Percentiles rank a stretch among this genome's conserved stretches.
Evolutionary conservation across 2,797 vertebrate species (phyloP).

Genomic region (Aulostomus chinensis): DNA sequence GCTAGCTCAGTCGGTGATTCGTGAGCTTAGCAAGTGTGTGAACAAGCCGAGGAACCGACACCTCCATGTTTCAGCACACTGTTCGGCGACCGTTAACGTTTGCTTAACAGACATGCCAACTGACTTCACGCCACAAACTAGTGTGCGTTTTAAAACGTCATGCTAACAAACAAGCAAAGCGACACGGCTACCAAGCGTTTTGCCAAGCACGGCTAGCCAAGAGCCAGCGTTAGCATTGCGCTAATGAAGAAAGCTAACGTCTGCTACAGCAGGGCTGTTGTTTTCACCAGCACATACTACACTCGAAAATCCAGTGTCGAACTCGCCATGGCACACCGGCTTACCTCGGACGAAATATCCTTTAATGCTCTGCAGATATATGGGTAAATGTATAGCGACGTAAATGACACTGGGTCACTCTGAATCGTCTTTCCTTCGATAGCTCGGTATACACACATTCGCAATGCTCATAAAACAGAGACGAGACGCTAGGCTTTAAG

Average conservation of each 20-base stretch:
- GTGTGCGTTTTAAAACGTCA: background rate
- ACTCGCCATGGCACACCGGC: slow-evolving; percentile 23
- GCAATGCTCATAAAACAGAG: slow-evolving; percentile 54
- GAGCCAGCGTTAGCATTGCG: slow-evolving; percentile 46
- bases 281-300: slow-evolving; percentile 48
- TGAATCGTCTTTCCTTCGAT: slow-evolving; percentile 57
- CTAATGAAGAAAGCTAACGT: slow-evolving; percentile 66
- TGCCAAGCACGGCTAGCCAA: slow-evolving; percentile 19
- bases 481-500: slow-evolving; percentile 71
- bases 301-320: slow-evolving; percentile 34
- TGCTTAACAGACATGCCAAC: background rate
- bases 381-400: background rate
- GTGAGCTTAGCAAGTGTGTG: slow-evolving; percentile 48
- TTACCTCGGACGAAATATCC: slow-evolving; percentile 75
- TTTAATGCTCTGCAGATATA: slow-evolving; percentile 27
- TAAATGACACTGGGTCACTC: slow-evolving; percentile 11
- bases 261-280: slow-evolving; percentile 62
- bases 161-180: slow-evolving; percentile 12
- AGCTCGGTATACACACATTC: slow-evolving; percentile 62
- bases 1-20: slow-evolving; percentile 40
- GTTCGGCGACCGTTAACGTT: background rate
- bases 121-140: background rate
- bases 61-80: background rate
- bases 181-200: slow-evolving; percentile 9
- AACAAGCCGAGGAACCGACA: slow-evolving; percentile 17